Conservation (phyloP, 2,113 vertebrate species). For the Mohoua ochrocephala region DNA sequence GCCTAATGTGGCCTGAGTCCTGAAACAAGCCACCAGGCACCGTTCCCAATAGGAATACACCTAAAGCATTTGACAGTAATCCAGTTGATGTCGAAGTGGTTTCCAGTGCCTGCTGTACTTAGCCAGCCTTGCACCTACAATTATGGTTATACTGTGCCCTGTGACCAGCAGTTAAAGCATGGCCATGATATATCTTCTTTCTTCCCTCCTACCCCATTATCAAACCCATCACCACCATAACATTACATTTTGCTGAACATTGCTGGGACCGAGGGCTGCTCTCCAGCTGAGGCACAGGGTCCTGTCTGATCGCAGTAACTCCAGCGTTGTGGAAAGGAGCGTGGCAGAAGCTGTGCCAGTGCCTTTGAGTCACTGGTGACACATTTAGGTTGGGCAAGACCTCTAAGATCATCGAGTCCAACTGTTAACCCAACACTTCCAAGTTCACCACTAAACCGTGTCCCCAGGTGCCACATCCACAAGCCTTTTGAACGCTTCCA, state of each 20-base stretch:
- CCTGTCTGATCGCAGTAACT: fast-evolving
- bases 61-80: background rate
- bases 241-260: no score
- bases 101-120: background rate
- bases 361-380: background rate
- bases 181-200: background rate
- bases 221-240: background rate
- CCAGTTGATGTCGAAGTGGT: background rate
- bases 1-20: background rate
- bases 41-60: background rate
- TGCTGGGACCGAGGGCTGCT: background rate
- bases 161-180: background rate
- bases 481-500: background rate
- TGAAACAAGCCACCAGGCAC: background rate
- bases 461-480: background rate
- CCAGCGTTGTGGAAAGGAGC: background rate
- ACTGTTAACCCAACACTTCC: background rate
- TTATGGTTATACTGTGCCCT: background rate
- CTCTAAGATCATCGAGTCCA: background rate
- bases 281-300: background rate
- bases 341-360: background rate
- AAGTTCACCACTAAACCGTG: background rate
- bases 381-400: background rate
- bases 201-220: background rate
- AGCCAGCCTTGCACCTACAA: background rate